These are phyloP conservation scores for Torymus texanus DNA, from an alignment of 2,888 invertebrate genomes.

Conservation along the genomic window DNA sequence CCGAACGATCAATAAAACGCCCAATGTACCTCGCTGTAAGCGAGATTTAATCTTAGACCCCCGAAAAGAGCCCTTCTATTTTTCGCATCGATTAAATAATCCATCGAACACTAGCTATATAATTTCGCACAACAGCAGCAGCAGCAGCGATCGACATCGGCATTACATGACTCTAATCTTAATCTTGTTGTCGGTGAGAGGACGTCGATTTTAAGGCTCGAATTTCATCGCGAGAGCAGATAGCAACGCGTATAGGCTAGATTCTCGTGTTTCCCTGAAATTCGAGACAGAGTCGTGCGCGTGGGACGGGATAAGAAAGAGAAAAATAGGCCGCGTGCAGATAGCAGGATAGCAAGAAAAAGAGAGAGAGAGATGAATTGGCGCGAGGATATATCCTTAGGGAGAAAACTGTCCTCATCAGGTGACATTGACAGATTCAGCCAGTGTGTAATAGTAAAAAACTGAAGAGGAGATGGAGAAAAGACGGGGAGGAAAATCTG, in stretches of 20 bases:
- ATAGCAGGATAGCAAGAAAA: neutral
- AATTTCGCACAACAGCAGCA: too few relatives aligned
- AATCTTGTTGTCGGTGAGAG: slow-evolving; percentile 29
- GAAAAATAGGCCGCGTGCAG: neutral
- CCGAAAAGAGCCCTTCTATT: too few relatives aligned
- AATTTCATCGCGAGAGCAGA: slow-evolving; percentile 9
- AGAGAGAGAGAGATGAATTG: slow-evolving; percentile 23
- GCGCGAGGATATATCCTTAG: neutral
- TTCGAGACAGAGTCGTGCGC: slow-evolving; percentile 3
- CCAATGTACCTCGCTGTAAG: too few relatives aligned
- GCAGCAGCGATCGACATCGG: neutral
- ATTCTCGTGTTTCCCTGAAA: slow-evolving; percentile 39
- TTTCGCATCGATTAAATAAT: too few relatives aligned
- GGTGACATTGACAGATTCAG: slow-evolving; percentile 36
- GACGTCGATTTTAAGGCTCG: slow-evolving; percentile 28
- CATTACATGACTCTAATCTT: slow-evolving; percentile 14
- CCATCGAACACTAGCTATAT: too few relatives aligned
- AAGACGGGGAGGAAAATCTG: slow-evolving; percentile 11
- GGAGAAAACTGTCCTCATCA: slow-evolving; percentile 19
- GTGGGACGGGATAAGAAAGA: slow-evolving; percentile 2
- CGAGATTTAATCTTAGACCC: too few relatives aligned
- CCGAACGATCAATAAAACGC: too few relatives aligned
- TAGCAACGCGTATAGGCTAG: too few relatives aligned
- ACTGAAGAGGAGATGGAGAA: neutral
- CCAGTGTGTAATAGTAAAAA: neutral